phyloP scores from a whole-genome alignment of 2,113 vertebrate species.

The Tragulus kanchil region DNA sequence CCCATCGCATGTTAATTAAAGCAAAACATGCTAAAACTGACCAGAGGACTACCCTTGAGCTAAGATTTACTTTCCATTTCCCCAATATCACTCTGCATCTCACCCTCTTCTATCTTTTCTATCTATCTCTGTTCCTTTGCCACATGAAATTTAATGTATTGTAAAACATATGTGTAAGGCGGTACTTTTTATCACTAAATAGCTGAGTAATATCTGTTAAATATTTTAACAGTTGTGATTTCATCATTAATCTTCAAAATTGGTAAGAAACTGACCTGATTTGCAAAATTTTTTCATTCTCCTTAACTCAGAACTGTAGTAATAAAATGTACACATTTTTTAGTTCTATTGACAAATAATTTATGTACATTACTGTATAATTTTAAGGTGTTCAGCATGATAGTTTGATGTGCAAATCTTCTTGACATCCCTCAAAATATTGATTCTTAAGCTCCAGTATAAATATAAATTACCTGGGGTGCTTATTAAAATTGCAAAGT shows the following conservation, averaged over 20 bases:
- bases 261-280: not conserved
- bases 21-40: not conserved
- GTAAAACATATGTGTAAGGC: not conserved
- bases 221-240: not conserved
- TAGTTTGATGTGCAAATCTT: not conserved
- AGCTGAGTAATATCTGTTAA: not conserved
- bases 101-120: not conserved
- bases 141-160: not conserved
- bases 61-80: not conserved
- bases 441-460: not conserved
- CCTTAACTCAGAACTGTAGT: constrained; percentile 3
- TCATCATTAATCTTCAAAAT: constrained; percentile 22
- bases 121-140: not conserved
- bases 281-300: constrained; percentile 47
- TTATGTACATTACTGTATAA: not conserved
- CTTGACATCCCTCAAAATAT: not conserved
- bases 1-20: not conserved
- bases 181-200: not conserved
- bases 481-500: constrained; percentile 35
- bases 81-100: not conserved
- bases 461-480: constrained; percentile 3
- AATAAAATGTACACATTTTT: not conserved
- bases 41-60: not conserved
- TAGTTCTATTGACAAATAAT: not conserved
- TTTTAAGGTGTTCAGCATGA: not conserved